A percentile compares a stretch with the other conserved stretches of the same genome.
Evolutionary conservation across 2,888 invertebrate species (phyloP).

Genomic region (Meiosimyza platycephala): DNA sequence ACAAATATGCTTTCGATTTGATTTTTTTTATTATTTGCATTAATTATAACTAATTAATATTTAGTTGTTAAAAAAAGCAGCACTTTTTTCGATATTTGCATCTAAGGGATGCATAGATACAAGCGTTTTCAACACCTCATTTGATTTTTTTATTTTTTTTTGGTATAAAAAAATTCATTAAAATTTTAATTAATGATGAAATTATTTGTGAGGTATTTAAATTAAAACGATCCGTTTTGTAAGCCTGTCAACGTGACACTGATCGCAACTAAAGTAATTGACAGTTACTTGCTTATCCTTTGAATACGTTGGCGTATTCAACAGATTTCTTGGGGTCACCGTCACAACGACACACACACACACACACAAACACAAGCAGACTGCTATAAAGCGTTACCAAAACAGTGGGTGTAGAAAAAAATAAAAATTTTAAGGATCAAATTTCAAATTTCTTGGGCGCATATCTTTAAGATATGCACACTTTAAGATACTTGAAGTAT

Average conservation of each 20-base stretch:
- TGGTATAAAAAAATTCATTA: conserved; percentile 3
- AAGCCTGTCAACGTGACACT: conserved; percentile 45
- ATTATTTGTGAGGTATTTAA: conserved; percentile 6
- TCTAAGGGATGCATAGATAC: background rate
- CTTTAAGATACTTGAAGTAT: background rate
- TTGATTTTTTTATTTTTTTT: conserved; percentile 4
- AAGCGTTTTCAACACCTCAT: background rate
- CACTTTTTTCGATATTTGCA: background rate
- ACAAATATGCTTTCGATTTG: conserved; percentile 28
- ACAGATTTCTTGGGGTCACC: conserved; percentile 12
- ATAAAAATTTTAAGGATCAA: conserved; percentile 10
- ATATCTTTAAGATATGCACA: conserved; percentile 4
- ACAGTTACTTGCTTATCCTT: background rate
- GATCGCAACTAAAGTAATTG: conserved; percentile 44
- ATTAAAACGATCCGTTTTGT: conserved; percentile 22
- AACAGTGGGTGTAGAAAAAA: too few relatives aligned
- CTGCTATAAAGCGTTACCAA: background rate
- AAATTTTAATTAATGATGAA: conserved; percentile 4
- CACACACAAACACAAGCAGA: background rate
- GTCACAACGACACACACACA: conserved; percentile 5
- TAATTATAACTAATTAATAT: conserved; percentile 60
- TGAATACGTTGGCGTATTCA: conserved; percentile 7
- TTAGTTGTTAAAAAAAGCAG: conserved; percentile 53
- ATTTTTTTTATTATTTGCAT: conserved; percentile 40
- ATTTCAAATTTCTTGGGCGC: conserved; percentile 30